phyloP scores from a whole-genome alignment of 1,140 invertebrate genomes.

The Pectinophora gossypiella region DNA sequence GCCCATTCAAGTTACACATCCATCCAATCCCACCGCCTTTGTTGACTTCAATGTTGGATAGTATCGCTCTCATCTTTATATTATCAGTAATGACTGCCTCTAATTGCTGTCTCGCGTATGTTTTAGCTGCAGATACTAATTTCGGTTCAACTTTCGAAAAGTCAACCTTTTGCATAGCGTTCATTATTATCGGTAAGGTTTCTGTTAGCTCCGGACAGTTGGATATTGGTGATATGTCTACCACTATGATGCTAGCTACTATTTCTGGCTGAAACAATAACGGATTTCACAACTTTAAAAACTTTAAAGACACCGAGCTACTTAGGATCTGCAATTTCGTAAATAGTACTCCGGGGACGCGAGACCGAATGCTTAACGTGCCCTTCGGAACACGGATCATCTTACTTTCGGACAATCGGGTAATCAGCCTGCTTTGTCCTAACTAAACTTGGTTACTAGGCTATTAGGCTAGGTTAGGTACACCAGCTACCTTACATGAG shows the following conservation, averaged over 20 bases:
- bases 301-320: no score
- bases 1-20: slow-evolving; percentile 42
- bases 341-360: no score
- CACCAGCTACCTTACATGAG: no score
- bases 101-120: slow-evolving; percentile 30
- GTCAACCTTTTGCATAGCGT: slow-evolving; percentile 71
- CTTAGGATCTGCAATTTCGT: no score
- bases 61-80: slow-evolving; percentile 25
- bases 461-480: no score
- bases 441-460: no score
- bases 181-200: slow-evolving; percentile 71
- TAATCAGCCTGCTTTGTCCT: no score
- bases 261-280: slow-evolving; percentile 81
- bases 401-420: no score
- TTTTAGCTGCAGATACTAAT: slow-evolving; percentile 26
- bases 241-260: slow-evolving; percentile 82
- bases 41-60: slow-evolving; percentile 41
- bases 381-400: no score
- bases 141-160: slow-evolving; percentile 29
- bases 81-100: slow-evolving; percentile 31
- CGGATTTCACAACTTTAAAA: no score
- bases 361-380: no score
- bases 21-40: slow-evolving; percentile 44
- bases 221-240: slow-evolving; percentile 84
- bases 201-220: slow-evolving; percentile 53